Conservation (phyloP, 2,797 vertebrate genomes). For the Caiman crocodilus region DNA sequence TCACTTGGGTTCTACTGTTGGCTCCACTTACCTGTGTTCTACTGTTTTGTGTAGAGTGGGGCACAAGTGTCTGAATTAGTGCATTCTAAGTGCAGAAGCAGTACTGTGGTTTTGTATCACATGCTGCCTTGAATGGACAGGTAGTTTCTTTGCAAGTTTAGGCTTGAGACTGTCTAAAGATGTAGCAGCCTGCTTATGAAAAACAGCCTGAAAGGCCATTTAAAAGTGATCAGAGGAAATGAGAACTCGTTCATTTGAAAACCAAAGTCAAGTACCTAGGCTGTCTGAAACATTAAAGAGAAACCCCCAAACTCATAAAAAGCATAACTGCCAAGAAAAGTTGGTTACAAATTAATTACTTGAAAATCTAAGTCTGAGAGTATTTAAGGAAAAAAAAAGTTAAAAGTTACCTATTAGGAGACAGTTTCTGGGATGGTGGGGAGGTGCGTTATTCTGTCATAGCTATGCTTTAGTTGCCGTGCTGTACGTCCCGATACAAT, state of each 20-base stretch:
- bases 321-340: background rate
- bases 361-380: background rate
- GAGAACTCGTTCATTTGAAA: background rate
- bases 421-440: conserved; percentile 95
- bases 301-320: too few species aligned
- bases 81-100: background rate
- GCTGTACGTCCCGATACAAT: conserved; percentile 95
- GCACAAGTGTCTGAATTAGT: background rate
- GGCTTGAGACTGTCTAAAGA: background rate
- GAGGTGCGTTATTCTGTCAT: conserved; percentile 94
- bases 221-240: background rate
- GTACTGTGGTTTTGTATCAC: background rate
- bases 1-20: background rate
- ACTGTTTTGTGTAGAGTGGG: background rate
- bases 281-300: background rate
- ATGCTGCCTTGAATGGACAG: too few species aligned
- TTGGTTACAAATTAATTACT: background rate
- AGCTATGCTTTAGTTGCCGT: conserved; percentile 93
- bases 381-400: background rate
- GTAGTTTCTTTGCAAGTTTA: too few species aligned
- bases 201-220: background rate
- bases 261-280: background rate
- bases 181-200: background rate
- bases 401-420: conserved; percentile 78
- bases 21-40: background rate